Base-by-base conservation (phyloP, 2,113 vertebrate species). In the Triplophysa tibetana region DNA sequence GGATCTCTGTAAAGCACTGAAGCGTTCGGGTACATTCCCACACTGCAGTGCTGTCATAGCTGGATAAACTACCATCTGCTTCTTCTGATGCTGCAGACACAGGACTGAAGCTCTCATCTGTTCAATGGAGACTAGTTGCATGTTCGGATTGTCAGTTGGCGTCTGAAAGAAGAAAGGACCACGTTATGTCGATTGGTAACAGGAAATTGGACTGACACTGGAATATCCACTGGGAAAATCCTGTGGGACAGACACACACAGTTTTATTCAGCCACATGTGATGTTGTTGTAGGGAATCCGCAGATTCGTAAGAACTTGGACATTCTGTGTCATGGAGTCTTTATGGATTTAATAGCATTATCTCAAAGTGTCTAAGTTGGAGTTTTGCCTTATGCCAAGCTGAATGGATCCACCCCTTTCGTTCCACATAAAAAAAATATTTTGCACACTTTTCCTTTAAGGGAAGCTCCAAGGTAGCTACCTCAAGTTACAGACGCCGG, bases 1-100 rank as follows among this genome's bases (percentile, higher is more conserved):
- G 29, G 77, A 23, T 58, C 50, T 69, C 21, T 69, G 76, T 89
- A 80, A 16, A 63, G 84, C 81, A 84, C 88, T 83, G 88, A 85
- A 76, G 61, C 61, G 41, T 81, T 77, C 64, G 24, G 38, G 63
- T 81, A 21, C 82, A 56, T 24, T 70, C 54, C 68, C 77, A 65
- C 58, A 54, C n/a, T 84, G 84, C 83, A 86, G 81, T 43, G n/a
- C 60, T 26, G 64, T 54, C 56, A 54, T 65, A 23, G 48, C 74
- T 76, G 74, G 74, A 65, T 76, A 38, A 65, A 65, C 61, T 38
- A 65, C 74, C 74, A 76, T 76, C 74, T 76, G 74, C 43, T 38
- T 38, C 60, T 3, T 23, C 52, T 73, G 9, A 41, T 17, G 69
- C 69, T 70, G 50, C 45, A 75, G 26, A 63, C 54, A 19, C 56